These are phyloP conservation scores for Xyrauchen texanus DNA, from an alignment of 2,113 vertebrate genomes.

Conservation along the genomic window DNA sequence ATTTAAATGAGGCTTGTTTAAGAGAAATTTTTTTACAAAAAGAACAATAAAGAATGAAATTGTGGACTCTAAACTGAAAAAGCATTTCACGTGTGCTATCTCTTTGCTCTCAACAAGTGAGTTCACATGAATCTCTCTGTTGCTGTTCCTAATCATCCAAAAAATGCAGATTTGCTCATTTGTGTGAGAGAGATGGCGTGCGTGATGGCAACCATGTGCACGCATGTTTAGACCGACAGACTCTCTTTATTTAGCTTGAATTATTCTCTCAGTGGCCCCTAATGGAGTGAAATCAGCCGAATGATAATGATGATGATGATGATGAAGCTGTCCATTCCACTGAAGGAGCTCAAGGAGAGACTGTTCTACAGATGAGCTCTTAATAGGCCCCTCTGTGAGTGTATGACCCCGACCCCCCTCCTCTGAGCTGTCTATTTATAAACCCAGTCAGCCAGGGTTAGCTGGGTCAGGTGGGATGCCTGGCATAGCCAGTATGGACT, in stretches of 20 bases:
- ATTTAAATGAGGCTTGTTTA: too few relatives aligned
- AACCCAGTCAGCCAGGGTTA: constrained; percentile 1
- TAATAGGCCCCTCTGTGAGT: constrained; percentile 24
- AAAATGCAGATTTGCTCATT: not conserved
- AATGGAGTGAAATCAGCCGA: constrained; percentile 12
- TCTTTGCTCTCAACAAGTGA: not conserved
- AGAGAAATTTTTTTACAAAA: too few relatives aligned
- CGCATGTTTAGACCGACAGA: not conserved
- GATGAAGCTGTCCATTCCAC: too few relatives aligned
- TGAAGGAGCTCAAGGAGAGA: not conserved
- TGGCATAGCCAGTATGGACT: constrained; percentile 13
- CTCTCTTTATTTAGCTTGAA: constrained; percentile 1
- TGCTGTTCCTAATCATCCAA: not conserved
- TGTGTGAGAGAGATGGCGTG: not conserved
- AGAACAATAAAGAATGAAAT: too few relatives aligned
- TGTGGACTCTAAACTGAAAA: too few relatives aligned
- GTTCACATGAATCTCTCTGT: not conserved
- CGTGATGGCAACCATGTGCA: not conserved
- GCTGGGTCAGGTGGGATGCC: constrained; percentile 8
- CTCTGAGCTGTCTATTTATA: constrained; percentile 42
- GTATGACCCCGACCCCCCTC: not conserved
- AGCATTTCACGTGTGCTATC: not conserved
- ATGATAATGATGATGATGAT: constrained; percentile 8
- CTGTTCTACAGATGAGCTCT: not conserved
- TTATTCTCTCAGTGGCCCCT: not conserved